phyloP scores from a whole-genome alignment of 2,888 invertebrate species.

The Odontothrips loti region DNA sequence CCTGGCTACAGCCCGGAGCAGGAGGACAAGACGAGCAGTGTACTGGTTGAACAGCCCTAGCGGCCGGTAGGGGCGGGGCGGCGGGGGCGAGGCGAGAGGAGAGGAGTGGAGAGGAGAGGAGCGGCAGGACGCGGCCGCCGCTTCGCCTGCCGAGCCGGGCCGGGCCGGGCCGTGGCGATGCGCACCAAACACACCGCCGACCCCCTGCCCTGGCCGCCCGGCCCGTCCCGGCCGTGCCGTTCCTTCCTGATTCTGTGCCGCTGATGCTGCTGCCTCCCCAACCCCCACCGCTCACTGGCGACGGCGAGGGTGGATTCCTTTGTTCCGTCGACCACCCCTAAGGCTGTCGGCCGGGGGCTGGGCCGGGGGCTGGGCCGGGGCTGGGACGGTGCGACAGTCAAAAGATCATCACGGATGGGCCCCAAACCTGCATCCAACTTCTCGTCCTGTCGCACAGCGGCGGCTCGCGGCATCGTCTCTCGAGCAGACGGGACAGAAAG shows the following conservation, averaged over 20 bases:
- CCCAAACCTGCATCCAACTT: neutral
- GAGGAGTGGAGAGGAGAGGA: no score
- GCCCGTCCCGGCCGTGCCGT: neutral
- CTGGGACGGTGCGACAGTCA: neutral
- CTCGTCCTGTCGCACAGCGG: neutral
- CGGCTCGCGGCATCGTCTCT: neutral
- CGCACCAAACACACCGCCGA: neutral
- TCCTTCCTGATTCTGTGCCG: slow-evolving; percentile 1
- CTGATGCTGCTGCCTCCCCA: neutral
- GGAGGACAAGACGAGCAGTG: no score
- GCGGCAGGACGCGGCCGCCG: no score
- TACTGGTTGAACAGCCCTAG: no score
- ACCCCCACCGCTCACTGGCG: neutral
- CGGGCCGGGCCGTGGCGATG: neutral
- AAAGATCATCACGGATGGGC: neutral
- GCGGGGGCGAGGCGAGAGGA: no score
- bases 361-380: neutral
- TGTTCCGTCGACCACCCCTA: neutral
- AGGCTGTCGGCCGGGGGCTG: neutral
- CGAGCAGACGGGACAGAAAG: no score
- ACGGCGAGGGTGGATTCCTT: slow-evolving; percentile 1
- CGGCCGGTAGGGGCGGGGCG: no score
- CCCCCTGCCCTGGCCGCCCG: neutral
- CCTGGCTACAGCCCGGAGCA: no score
- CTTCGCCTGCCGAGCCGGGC: no score